Evolutionary conservation across 2,113 vertebrate species (phyloP), one percentile per base, ranked within the genome.

Genomic region (Tragelaphus buxtoni): DNA sequence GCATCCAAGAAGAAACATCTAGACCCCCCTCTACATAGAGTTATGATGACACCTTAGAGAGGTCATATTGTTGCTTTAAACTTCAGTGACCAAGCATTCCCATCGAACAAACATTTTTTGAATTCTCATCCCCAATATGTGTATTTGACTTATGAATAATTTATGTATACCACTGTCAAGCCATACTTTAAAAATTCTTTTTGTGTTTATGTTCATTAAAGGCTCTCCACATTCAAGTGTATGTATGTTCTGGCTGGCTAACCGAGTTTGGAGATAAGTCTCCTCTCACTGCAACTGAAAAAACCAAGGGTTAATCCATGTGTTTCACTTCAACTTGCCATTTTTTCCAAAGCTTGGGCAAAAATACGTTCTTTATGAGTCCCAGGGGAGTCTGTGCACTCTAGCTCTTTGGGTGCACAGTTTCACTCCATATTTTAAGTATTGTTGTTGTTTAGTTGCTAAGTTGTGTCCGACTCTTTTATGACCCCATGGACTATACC

Each of bases 81-180:
- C 65, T 51, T 39, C 60, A 30, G 39, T 35, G 18, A 72, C 77
- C 65, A 13, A 18, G 32, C 6, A 9, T 26, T 81, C 12, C 14
- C 42, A 61, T n/a, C 49, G 30, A 32, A 85, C 79, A 88, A 81
- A 93, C 8, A 30, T 13, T 83, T 86, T 97, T 20, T 69, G 56
- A 86, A 24, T 5, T 45, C 39, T 80, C 30, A n/a, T 14, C 53
- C 61, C 42, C 26, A 85, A 69, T 80, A 32, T 85, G 11, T 65
- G 42, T 95, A 79, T 94, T 91, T 95, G 93, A 88, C 47, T 55
- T 90, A 61, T 61, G 88, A 97, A 97, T 95, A 86, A 97, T 88
- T 97, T 92, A 61, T 49, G 1, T 85, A 26, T 32, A 7, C 28
- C 0, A 30, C 49, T 61, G 20, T 82, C 81, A 84, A 74, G 87